Evolutionary conservation across 2,113 vertebrate species (phyloP), one percentile per base, ranked within the genome.

Genomic region (Corythaixoides concolor): DNA sequence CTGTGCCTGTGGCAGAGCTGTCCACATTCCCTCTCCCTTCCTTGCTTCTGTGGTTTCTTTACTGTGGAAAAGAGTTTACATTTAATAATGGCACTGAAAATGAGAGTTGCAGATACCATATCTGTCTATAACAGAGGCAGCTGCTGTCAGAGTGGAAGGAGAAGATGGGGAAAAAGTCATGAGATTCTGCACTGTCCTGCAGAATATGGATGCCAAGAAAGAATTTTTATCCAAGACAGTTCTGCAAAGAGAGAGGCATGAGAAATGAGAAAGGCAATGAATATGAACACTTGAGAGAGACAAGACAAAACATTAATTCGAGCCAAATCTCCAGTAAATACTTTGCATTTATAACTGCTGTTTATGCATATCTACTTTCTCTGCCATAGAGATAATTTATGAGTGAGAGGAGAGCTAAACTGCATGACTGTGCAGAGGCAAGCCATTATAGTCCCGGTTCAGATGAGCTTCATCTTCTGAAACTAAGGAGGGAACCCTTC

Each of bases 131-230:
- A 21, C 52, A 81, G 59, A 88, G 32, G 35, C 35, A 91, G 59
- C 41, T 66, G 41, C 70, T 94, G 19, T 75, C 68, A 86, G 79
- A 33, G 33, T 60, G 15, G 73, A 90, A 87, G 27, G 12, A 6
- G 21, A 3, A 80, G 45, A 47, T 0, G 1, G 37, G 79, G 88
- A 64, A 32, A 24, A 39, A 17, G 14, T 32, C 26, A 72, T 0
- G 0, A 86, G 68, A 81, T 80, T 79, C 64, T 2, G 1, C 43
- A 45, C 19, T 80, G 21, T 18, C 43, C 68, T 3, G 6, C 47
- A 92, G 69, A 86, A 64, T 59, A 39, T 1, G n/a, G 30, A 35
- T 56, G 30, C 35, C 43, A 77, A 75, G 39, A 62, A 9, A 24
- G 53, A 89, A 66, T 62, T 78, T 75, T 88, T 76, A 69, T 80